Percentiles rank a stretch among this genome's conserved stretches.
These are phyloP conservation scores for Chalcis sispes DNA, from an alignment of 2,888 invertebrate genomes.

Conservation along the genomic window DNA sequence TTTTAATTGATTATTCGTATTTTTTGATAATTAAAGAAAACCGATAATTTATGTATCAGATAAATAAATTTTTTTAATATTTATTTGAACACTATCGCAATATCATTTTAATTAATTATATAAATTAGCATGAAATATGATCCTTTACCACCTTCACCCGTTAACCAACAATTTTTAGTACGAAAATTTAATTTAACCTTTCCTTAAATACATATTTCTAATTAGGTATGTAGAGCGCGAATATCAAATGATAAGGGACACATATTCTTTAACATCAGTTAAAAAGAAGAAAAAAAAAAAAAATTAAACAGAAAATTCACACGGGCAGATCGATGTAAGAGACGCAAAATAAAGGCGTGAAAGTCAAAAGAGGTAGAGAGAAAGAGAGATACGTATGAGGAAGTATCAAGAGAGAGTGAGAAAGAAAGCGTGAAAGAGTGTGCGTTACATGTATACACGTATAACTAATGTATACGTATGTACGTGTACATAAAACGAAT, in stretches of 20 bases:
- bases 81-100: too few species aligned
- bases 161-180: too few species aligned
- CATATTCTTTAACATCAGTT: background rate
- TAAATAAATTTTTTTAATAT: too few species aligned
- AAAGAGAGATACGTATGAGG: constrained; percentile 14
- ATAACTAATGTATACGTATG: too few species aligned
- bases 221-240: constrained; percentile 30
- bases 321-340: background rate
- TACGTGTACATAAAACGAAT: background rate
- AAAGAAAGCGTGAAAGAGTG: constrained; percentile 43
- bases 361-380: background rate
- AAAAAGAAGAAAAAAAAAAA: background rate
- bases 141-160: too few species aligned
- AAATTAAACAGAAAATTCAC: constrained; percentile 61
- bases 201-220: background rate
- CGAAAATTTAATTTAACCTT: too few species aligned
- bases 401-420: background rate
- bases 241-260: background rate
- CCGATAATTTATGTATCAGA: too few species aligned
- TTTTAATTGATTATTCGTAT: too few species aligned
- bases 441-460: background rate
- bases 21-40: too few species aligned
- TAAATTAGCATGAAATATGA: too few species aligned
- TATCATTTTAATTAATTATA: too few species aligned
- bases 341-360: background rate